Evolutionary conservation across 2,113 vertebrate genomes (phyloP).

Genomic region (Taxidea taxus): DNA sequence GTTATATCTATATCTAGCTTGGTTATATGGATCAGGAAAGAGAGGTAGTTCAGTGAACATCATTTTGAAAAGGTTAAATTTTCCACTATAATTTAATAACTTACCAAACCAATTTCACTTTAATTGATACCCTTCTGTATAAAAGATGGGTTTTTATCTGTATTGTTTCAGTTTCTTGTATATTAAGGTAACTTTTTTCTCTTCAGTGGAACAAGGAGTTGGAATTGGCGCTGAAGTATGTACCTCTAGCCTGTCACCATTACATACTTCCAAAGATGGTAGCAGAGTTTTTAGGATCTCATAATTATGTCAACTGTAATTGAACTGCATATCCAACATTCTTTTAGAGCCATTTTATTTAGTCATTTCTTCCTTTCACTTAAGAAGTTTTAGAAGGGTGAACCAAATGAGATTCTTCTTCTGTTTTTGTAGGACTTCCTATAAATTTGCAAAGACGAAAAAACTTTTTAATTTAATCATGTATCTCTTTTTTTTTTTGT

Average conservation of each 20-base stretch:
- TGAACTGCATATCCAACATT: background rate
- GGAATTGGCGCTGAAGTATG: background rate
- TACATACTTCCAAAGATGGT: background rate
- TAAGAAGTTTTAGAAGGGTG: background rate
- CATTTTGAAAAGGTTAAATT: background rate
- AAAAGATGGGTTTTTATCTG: background rate
- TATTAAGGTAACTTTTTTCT: background rate
- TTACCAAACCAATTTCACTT: slow-evolving; percentile 10
- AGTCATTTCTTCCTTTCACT: slow-evolving; percentile 18
- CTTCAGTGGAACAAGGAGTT: background rate
- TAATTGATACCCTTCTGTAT: background rate
- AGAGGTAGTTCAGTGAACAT: background rate
- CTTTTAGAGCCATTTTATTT: background rate
- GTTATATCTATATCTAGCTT: background rate
- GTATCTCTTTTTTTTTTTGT: background rate
- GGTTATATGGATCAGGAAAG: background rate
- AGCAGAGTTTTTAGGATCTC: background rate
- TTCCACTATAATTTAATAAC: background rate
- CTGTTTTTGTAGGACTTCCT: background rate
- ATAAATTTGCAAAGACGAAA: background rate
- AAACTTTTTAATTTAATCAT: background rate
- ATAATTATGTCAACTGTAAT: background rate
- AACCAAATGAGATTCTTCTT: background rate
- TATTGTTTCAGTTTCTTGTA: background rate
- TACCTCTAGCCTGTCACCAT: background rate